Evolutionary conservation across 2,113 vertebrate genomes (phyloP).

Genomic region (Muscicapa adusta): DNA sequence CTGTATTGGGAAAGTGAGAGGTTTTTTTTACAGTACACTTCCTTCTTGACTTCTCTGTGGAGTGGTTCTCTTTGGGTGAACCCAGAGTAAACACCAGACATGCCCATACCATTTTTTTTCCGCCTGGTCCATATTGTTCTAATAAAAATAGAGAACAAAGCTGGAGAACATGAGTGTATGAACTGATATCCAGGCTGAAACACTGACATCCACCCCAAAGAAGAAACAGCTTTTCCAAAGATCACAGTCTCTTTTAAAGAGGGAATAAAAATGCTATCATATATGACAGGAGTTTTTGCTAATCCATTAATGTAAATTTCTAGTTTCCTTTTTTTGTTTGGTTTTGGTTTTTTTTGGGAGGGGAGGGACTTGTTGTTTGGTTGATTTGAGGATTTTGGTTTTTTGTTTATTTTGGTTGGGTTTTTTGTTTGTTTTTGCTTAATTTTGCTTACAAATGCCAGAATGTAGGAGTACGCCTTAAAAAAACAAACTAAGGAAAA

Average conservation of each 20-base stretch:
- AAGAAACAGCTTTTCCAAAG: neutral
- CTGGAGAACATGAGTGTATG: neutral
- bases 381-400: neutral
- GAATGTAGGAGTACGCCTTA: neutral
- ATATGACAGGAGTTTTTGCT: neutral
- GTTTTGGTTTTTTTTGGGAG: neutral
- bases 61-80: neutral
- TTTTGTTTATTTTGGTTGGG: neutral
- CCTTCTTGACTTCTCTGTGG: neutral
- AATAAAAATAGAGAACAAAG: neutral
- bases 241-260: neutral
- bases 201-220: neutral
- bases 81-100: neutral
- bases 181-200: neutral
- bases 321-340: neutral
- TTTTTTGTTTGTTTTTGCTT: neutral
- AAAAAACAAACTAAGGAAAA: neutral
- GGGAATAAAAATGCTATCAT: neutral
- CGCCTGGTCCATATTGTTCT: neutral
- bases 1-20: neutral
- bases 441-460: neutral
- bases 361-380: accelerated
- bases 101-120: accelerated
- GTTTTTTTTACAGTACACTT: neutral
- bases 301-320: neutral